Base-by-base conservation (phyloP, 1,140 invertebrate species). In the Leptopilina boulardi region DNA sequence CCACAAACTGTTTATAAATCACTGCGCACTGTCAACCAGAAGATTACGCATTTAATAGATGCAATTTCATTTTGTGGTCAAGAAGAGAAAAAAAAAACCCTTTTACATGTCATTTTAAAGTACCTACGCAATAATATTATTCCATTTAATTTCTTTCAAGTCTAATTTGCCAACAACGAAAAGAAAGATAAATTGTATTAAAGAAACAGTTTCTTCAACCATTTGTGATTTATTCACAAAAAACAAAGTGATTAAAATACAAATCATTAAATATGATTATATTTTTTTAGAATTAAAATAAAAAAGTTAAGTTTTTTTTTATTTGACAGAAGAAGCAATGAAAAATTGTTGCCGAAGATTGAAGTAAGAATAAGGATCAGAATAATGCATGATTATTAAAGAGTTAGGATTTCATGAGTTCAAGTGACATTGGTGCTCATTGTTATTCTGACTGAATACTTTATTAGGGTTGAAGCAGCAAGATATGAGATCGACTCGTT, bases 371-470 rank as follows among this genome's bases (percentile, higher is more conserved):
- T 38, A 38, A 15, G 42, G 77, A 86, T 84, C 73, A 74, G 59
- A 76, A 80, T 77, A 73, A 83, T 70, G 80, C 75, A 75, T 78
- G 77, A 84, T 86, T 85, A 85, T 83, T 78, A 86, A 85, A 81
- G 77, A 84, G 78, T 84, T 77, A 79, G 73, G 56, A 66, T 82
- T 85, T 80, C 77, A 79, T 70, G 72, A 72, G 78, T 79, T 73
- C 72, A 78, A 82, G 78, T 82, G 83, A 85, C 84, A 87, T 56
- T 74, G 76, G 54, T 73, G 75, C 82, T 86, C 82, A 84, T 88
- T 88, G 85, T 85, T 88, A 89, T 87, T 88, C 87, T 85, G 81
- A 75, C 71, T 81, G 82, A 84, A 88, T 86, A 86, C 81, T 88
- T 87, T 87, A 89, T 87, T 87, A 84, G 82, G 74, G 80, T 80